Evolutionary conservation across 2,797 vertebrate genomes (phyloP), one percentile per base, ranked within the genome.

Genomic region (Sebastes oblongus): DNA sequence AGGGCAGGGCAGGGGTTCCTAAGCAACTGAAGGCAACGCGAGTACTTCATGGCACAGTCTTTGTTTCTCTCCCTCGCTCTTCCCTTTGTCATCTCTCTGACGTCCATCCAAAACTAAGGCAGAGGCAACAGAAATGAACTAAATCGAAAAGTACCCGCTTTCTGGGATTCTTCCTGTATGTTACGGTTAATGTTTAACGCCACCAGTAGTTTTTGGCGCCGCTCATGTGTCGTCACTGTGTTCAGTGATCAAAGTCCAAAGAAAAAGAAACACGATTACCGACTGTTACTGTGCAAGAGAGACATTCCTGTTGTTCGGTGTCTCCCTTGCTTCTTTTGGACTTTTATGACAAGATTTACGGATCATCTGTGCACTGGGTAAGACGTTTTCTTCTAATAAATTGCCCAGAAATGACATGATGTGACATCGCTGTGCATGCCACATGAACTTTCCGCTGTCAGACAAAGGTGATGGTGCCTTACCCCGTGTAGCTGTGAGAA

Each of bases 141-240:
- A 4, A 2, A 12, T 50, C 34, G 2, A 25, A 42, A 76, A 61
- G 22, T 65, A 5, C 29, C 20, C 9, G 0, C 42, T 72, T 66
- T 42, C 36, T 52, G 8, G 9, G 59, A 62, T 29, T 34, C 8
- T 55, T 68, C 27, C 42, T 56, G 70, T 82, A 16, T 50, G 8
- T 42, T 58, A 25, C 25, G 36, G 92, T 93, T 74, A 94, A 93
- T 93, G 86, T 90, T 90, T 90, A 92, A 91, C 92, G 16, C 5
- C 39, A 12, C n/a, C 58, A 25, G 72, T 66, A 25, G 72, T 65
- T 76, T 50, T 29, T 20, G 64, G 64, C 72, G 20, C 55, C 16
- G 59, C 58, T 46, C 24, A 18, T 72, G 27, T 84, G 70, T 64
- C 36, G 46, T 82, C 64, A 30, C 55, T 65, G 77, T 71, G 73